phyloP scores from a whole-genome alignment of 2,797 vertebrate genomes.

The Enteromius fasciolatus region DNA sequence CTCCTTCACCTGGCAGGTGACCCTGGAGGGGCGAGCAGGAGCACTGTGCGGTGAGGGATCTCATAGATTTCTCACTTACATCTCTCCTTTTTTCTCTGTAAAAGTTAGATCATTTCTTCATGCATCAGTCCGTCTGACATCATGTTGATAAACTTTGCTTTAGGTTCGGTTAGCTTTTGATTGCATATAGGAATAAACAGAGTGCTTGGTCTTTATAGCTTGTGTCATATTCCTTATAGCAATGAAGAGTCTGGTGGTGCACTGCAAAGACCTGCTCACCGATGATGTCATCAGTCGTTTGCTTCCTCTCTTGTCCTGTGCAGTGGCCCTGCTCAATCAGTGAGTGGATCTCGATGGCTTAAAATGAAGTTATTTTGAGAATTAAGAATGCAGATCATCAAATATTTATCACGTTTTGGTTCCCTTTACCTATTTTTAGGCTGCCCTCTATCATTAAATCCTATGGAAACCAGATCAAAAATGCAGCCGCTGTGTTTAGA shows the following conservation, averaged over 20 bases:
- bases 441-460: constrained; percentile 80
- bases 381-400: background rate
- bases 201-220: background rate
- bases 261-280: constrained; percentile 86
- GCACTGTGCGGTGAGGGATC: constrained; percentile 77
- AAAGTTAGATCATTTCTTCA: background rate
- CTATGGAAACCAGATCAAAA: constrained; percentile 82
- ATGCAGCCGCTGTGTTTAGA: constrained; percentile 79
- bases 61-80: background rate
- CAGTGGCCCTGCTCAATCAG: constrained; percentile 86
- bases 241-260: constrained; percentile 82
- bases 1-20: constrained; percentile 93
- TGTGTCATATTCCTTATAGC: constrained; percentile 71
- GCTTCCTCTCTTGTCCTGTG: constrained; percentile 84
- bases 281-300: constrained; percentile 83
- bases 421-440: constrained; percentile 73
- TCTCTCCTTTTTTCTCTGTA: background rate
- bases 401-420: background rate
- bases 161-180: background rate
- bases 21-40: constrained; percentile 89
- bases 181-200: background rate
- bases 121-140: background rate
- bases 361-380: background rate
- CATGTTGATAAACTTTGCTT: constrained; percentile 3
- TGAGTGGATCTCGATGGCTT: constrained; percentile 70